Evolutionary conservation across 1,140 invertebrate genomes (phyloP).

Genomic region (Sycobia sp.): DNA sequence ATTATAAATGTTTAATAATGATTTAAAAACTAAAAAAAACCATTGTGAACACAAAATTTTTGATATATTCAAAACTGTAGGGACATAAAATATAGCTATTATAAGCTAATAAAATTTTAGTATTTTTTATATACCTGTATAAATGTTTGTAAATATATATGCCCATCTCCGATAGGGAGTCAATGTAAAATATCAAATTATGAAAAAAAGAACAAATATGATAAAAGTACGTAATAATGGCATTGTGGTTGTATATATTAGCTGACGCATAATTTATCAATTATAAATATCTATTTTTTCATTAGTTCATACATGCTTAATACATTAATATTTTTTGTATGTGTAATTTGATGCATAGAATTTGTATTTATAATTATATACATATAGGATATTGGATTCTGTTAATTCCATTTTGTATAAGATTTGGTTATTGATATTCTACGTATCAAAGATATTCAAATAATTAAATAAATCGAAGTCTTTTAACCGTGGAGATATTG

Average conservation of each 20-base stretch:
- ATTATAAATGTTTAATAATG: too few species aligned
- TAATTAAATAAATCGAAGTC: too few species aligned
- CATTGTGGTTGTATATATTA: conserved; percentile 21
- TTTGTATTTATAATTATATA: conserved; percentile 4
- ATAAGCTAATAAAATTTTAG: too few species aligned
- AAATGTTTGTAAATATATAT: too few species aligned
- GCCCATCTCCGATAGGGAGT: too few species aligned
- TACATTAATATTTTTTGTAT: conserved; percentile 7
- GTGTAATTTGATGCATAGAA: background rate
- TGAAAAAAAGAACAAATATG: background rate
- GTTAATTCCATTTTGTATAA: background rate
- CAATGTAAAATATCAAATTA: conserved; percentile 16
- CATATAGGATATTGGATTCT: background rate
- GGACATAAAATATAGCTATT: too few species aligned
- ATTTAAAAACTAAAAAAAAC: too few species aligned
- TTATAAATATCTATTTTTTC: conserved; percentile 1
- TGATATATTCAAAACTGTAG: too few species aligned
- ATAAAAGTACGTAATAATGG: background rate
- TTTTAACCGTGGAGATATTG: too few species aligned
- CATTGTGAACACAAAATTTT: too few species aligned
- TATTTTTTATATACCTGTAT: too few species aligned
- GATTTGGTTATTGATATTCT: background rate
- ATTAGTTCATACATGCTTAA: background rate
- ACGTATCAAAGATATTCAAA: background rate
- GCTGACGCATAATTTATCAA: conserved; percentile 18